Evolutionary conservation across 2,797 vertebrate genomes (phyloP).

Genomic region (Ptychobarbus kaznakovi): DNA sequence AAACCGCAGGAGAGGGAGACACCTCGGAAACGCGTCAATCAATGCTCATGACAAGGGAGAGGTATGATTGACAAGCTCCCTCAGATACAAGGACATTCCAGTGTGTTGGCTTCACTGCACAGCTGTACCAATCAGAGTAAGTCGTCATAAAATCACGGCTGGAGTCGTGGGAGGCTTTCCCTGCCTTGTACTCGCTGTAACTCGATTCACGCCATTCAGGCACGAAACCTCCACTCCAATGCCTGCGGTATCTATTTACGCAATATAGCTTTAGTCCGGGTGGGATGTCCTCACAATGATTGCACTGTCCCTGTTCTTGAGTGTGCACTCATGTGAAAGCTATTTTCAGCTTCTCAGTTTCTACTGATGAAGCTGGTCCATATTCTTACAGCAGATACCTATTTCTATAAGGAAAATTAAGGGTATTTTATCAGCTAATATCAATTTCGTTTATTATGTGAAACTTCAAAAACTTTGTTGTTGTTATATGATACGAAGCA

Average conservation of each 20-base stretch:
- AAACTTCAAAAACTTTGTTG: constrained; percentile 71
- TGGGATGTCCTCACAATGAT: neutral
- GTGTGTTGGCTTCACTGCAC: neutral
- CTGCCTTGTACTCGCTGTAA: neutral
- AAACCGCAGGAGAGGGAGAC: neutral
- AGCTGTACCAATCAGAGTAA: neutral
- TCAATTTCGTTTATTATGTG: neutral
- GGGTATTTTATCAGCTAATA: neutral
- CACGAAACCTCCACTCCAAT: neutral
- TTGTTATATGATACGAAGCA: neutral
- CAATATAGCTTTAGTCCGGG: neutral
- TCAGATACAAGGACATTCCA: constrained; percentile 9
- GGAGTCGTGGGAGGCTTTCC: neutral
- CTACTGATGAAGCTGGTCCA: neutral
- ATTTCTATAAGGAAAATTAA: neutral
- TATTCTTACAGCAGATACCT: neutral
- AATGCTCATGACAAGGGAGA: neutral
- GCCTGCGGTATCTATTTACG: constrained; percentile 14
- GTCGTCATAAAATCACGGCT: neutral
- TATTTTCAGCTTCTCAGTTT: neutral
- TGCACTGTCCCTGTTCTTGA: neutral
- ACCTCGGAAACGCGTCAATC: neutral
- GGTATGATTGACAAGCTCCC: neutral
- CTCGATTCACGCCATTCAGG: neutral
- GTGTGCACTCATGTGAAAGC: neutral